Percentiles rank a stretch among this genome's conserved stretches.
Evolutionary conservation across 2,888 invertebrate genomes (phyloP).

Genomic region (Drosophila anceps): DNA sequence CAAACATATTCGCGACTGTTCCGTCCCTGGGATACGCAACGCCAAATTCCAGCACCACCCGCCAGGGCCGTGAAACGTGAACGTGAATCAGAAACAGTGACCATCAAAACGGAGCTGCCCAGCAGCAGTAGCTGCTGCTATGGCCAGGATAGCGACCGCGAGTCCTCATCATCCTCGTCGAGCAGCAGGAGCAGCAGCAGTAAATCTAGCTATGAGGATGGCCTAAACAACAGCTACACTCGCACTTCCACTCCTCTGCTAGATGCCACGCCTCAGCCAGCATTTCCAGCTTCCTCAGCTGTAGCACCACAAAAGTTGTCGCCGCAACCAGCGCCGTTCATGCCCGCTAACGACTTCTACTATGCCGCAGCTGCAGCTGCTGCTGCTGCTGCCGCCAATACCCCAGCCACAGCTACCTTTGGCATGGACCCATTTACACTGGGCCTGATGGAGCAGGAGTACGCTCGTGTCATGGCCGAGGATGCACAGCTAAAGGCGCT

Average conservation of each 20-base stretch:
- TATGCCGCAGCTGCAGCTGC: conserved; percentile 75
- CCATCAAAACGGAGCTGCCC: conserved; percentile 59
- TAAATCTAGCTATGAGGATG: conserved; percentile 76
- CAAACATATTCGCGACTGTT: conserved; percentile 87
- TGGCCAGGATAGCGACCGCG: conserved; percentile 69
- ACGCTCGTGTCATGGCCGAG: conserved; percentile 89
- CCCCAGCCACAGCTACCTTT: conserved; percentile 64
- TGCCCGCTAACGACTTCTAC: conserved; percentile 61
- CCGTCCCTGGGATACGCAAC: conserved; percentile 88
- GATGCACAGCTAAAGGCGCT: conserved; percentile 90
- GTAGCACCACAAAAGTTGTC: conserved; percentile 48
- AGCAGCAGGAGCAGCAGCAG: conserved; percentile 35
- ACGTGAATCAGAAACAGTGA: conserved; percentile 44
- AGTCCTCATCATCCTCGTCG: conserved; percentile 69
- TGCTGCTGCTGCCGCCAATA: conserved; percentile 53
- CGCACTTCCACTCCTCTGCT: conserved; percentile 58
- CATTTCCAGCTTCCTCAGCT: conserved; percentile 33
- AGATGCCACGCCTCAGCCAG: conserved; percentile 61
- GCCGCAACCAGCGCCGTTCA: conserved; percentile 44
- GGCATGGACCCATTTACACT: conserved; percentile 83
- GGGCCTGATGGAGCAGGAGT: conserved; percentile 89
- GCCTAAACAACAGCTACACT: conserved; percentile 66
- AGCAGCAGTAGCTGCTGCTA: conserved; percentile 43
- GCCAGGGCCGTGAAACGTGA: conserved; percentile 58
- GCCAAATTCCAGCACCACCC: conserved; percentile 49